A percentile compares a stretch with the other conserved stretches of the same genome.
Conservation (phyloP, 2,888 invertebrate genomes). For the Lampropteryx suffumata region DNA sequence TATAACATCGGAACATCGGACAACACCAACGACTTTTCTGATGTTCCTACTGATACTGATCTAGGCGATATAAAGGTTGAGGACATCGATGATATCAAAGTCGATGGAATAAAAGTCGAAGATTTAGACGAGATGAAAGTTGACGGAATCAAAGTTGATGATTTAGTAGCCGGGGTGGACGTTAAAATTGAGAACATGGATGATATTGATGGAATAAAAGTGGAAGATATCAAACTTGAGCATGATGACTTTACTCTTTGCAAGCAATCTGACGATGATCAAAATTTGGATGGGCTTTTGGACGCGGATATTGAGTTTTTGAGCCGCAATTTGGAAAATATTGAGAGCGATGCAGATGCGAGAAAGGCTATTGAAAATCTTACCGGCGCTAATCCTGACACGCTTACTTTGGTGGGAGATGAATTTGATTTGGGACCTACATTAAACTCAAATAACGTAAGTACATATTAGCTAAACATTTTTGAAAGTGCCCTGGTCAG, state of each 20-base stretch:
- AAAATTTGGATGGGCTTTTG: constrained; percentile 69
- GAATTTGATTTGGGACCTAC: constrained; percentile 78
- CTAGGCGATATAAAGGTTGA: constrained; percentile 76
- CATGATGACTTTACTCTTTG: constrained; percentile 68
- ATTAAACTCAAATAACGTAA: constrained; percentile 69
- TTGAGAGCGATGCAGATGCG: constrained; percentile 78
- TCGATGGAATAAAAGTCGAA: constrained; percentile 70
- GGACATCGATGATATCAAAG: constrained; percentile 76
- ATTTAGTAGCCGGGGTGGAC: constrained; percentile 54
- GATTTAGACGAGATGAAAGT: constrained; percentile 71
- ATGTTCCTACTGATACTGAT: constrained; percentile 67
- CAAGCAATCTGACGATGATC: constrained; percentile 65
- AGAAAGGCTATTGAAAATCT: constrained; percentile 79
- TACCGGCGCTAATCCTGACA: constrained; percentile 75
- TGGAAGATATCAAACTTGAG: constrained; percentile 73
- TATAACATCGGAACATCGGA: constrained; percentile 61
- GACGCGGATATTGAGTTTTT: constrained; percentile 79
- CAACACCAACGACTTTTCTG: constrained; percentile 65
- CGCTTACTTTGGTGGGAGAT: constrained; percentile 73
- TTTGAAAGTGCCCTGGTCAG: too few relatives aligned
- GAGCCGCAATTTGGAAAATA: constrained; percentile 75
- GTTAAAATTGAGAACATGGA: constrained; percentile 73
- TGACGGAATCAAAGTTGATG: constrained; percentile 71
- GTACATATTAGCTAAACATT: constrained; percentile 36
- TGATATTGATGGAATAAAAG: constrained; percentile 68